Base-by-base conservation (phyloP, 2,797 vertebrate species). In the Pterois miles region DNA sequence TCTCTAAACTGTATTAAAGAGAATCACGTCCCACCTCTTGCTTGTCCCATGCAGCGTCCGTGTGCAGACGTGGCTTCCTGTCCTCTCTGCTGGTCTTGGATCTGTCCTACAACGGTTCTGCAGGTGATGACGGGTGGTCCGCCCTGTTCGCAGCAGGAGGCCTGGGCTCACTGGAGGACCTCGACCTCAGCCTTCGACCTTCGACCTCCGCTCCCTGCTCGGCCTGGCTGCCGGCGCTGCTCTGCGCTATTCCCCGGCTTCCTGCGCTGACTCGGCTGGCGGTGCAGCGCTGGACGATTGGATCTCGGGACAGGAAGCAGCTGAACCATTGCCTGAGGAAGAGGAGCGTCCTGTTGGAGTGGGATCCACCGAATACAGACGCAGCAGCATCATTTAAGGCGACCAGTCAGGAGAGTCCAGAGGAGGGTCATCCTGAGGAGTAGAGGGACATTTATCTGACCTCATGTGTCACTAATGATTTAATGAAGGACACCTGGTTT, bases 161-260 rank as follows among this genome's bases (percentile, higher is more conserved):
- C 92, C 84, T 83, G 74, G 76, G 77, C 64, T 82, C 92, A 0
- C 91, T 97, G 82, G 86, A 90, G 0, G 96, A 97, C 54, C 52
- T 97, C 31, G 97, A 98, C 60, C 33, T 98, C 70, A 98, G 98
- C 76, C 94, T 97, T 7, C 90, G 90, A 50, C 96, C 96, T 0
- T 86, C 59, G 0, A 80, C 92, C 67, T 87, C 76, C 0, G 85
- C 92, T 4, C 75, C 86, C 4, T 95, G 94, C 0, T 92, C 92
- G 9, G 89, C 9, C 0, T 98, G 97, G 97, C 90, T 98, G 72
- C 87, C 93, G 0, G 64, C 93, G 70, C 48, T 98, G 86, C 65
- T 97, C 77, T 50, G 63, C 4, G 93, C 95, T 0, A 72, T 97
- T 85, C 81, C 92, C 5, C 86, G 89, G 9, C 89, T 97, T 25